phyloP scores from a whole-genome alignment of 1,140 invertebrate species.

The Apis mellifera region DNA sequence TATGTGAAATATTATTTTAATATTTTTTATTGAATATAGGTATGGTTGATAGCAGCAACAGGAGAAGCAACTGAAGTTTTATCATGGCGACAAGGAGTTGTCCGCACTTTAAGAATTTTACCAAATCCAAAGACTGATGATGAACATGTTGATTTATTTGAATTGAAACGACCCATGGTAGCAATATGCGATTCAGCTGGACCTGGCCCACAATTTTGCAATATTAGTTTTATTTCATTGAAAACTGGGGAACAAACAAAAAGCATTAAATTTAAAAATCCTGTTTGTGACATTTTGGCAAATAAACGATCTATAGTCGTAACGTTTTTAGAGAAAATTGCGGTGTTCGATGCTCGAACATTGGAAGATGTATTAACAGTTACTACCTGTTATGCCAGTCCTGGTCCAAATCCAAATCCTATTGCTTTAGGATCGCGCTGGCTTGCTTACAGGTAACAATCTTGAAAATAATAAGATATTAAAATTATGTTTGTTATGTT shows the following conservation, averaged over 20 bases:
- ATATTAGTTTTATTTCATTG: constrained; percentile 94
- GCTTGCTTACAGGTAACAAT: constrained; percentile 84
- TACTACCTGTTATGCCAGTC: constrained; percentile 94
- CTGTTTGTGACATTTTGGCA: constrained; percentile 92
- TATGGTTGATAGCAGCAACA: constrained; percentile 89
- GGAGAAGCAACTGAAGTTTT: constrained; percentile 96
- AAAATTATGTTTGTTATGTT: not conserved
- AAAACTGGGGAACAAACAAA: constrained; percentile 93
- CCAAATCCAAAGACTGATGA: constrained; percentile 87
- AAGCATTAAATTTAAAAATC: constrained; percentile 95
- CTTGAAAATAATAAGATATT: not conserved
- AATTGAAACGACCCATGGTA: constrained; percentile 91
- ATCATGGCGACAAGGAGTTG: constrained; percentile 93
- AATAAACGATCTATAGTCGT: constrained; percentile 92
- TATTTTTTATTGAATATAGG: constrained; percentile 74
- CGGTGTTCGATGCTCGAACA: constrained; percentile 94
- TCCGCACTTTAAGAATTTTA: constrained; percentile 91
- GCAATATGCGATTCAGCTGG: constrained; percentile 93
- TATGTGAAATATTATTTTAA: not conserved
- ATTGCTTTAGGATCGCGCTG: constrained; percentile 92
- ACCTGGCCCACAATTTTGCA: constrained; percentile 91
- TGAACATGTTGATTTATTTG: constrained; percentile 85
- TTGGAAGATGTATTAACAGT: constrained; percentile 93
- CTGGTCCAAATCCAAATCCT: constrained; percentile 93
- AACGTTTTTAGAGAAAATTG: constrained; percentile 93